These are phyloP conservation scores for Haliclona indistincta DNA, from an alignment of 37 sponge, comb jelly and placozoan genomes.

Conservation along the genomic window DNA sequence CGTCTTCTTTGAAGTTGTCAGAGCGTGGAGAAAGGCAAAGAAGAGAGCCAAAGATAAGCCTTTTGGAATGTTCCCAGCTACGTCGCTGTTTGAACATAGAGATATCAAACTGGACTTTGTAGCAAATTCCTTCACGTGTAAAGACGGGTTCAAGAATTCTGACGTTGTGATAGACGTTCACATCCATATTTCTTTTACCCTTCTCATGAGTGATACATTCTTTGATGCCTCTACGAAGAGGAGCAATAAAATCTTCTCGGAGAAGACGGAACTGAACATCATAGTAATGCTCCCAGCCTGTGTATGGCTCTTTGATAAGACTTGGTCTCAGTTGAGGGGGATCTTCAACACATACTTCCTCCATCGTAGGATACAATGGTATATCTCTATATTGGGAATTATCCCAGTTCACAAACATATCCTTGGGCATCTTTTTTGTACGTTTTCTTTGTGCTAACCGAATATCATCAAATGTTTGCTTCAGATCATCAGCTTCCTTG, in stretches of 20 bases:
- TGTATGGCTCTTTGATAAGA: constrained; percentile 55
- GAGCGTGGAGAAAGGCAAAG: constrained; percentile 67
- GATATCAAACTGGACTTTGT: constrained; percentile 61
- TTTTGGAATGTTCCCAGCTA: constrained; percentile 73
- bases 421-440: background rate
- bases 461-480: background rate
- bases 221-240: constrained; percentile 74
- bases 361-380: constrained; percentile 54
- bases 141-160: constrained; percentile 39
- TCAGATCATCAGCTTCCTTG: background rate
- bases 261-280: constrained; percentile 86
- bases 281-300: constrained; percentile 76
- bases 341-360: constrained; percentile 29
- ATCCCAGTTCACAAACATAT: constrained; percentile 11
- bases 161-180: constrained; percentile 63
- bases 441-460: background rate
- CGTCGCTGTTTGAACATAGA: constrained; percentile 7
- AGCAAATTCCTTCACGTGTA: constrained; percentile 47
- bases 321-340: constrained; percentile 59
- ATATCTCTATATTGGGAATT: constrained; percentile 37
- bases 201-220: constrained; percentile 32
- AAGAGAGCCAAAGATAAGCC: constrained; percentile 85
- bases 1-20: constrained; percentile 19
- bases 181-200: constrained; percentile 43
- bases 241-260: constrained; percentile 88